Base-by-base conservation (phyloP, 2,888 invertebrate species). In the Eupithecia dodoneata region DNA sequence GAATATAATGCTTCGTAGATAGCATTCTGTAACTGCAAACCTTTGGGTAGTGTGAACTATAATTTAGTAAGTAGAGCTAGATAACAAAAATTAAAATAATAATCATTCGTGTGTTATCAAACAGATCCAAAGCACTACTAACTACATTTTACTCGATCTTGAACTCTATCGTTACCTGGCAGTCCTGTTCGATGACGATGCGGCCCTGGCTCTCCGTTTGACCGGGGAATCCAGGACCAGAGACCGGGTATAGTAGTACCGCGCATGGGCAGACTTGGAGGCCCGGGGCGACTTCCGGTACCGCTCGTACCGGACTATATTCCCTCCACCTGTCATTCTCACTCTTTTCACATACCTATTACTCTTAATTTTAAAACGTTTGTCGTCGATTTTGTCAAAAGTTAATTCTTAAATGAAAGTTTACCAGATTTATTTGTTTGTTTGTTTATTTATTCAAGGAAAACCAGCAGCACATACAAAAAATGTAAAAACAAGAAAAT, bases 161-260 rank as follows among this genome's bases (percentile, higher is more conserved):
- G 15, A 70, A 65, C 65, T 73, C 67, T 55, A 1, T 13, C 41
- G 87, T 90, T 85, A 93, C 93, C 92, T 91, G 45, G n/a, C 45
- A 81, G 83, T 80, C 81, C 88, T 85, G 10, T 59, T n/a, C 7
- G 87, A 42, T 15, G 66, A 66, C 5, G 66, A 66, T 42, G 66
- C 5, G 18, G 66, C 3, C 47, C 70, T n/a, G 13, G 83, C 80
- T 67, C 83, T 83, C 81, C 83, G 87, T 79, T 80, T 87, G 9
- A 81, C 79, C 3, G 90, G 87, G 41, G 87, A 82, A 47, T 90
- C 92, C 66, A 90, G 75, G 52, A 90, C 87, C 79, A 92, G 80
- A 4, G 93, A 93, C 73, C 92, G 87, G 6, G 91, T 91, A 81
- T 93, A 94, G 84, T 93, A 93, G 77, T 92, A 90, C 69, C 89